phyloP scores from a whole-genome alignment of 2,113 vertebrate species.

The Atrichornis clamosus region DNA sequence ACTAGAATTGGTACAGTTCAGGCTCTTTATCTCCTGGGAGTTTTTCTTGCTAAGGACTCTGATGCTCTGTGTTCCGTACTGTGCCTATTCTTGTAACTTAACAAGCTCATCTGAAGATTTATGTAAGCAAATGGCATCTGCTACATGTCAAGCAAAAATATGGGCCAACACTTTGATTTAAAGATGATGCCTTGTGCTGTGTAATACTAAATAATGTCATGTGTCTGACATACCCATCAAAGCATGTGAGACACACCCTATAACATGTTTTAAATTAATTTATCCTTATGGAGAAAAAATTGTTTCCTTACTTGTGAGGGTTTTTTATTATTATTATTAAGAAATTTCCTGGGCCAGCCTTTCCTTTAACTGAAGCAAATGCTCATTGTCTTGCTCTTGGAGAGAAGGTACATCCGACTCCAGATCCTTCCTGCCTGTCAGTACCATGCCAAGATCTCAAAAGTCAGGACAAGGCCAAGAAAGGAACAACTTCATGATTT shows the following conservation, averaged over 20 bases:
- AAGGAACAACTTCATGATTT: background rate
- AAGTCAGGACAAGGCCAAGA: background rate
- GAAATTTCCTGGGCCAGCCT: background rate
- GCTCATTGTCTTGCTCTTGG: background rate
- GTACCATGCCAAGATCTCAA: background rate
- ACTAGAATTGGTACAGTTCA: background rate
- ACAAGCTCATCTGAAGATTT: background rate
- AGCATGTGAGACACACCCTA: slow-evolving; percentile 41
- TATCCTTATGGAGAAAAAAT: background rate
- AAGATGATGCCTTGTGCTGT: slow-evolving; percentile 47
- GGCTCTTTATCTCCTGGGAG: background rate
- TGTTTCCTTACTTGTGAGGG: background rate
- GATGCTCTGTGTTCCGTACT: background rate
- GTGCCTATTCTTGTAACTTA: background rate
- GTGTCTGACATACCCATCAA: slow-evolving; percentile 47
- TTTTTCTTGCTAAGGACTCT: background rate
- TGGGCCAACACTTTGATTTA: slow-evolving; percentile 24
- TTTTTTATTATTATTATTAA: background rate
- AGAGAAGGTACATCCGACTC: background rate
- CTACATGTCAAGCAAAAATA: slow-evolving; percentile 25
- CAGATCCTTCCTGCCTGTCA: background rate
- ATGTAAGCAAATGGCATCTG: slow-evolving; percentile 41
- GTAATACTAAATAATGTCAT: slow-evolving; percentile 59
- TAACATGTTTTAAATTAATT: slow-evolving; percentile 46
- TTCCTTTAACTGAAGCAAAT: background rate